Conservation (phyloP, 2,113 vertebrate species). For the Ariopsis seemanni region DNA sequence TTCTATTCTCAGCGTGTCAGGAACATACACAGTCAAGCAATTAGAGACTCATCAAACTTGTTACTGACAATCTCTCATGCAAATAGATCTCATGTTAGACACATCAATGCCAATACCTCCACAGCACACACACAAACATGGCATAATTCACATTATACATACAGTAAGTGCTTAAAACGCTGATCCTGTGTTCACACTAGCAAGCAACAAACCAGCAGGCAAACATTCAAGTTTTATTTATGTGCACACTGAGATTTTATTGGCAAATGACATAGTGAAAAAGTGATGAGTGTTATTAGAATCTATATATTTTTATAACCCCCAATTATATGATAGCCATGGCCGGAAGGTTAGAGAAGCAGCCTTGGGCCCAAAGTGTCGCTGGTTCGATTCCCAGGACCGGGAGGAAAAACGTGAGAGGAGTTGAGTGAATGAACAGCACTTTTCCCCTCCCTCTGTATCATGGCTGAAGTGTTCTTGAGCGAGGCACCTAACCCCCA, state of each 20-base stretch:
- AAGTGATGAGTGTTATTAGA: too few species aligned
- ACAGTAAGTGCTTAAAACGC: not conserved
- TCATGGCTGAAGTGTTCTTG: too few species aligned
- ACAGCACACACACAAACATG: not conserved
- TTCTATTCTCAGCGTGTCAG: not conserved
- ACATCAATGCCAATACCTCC: not conserved
- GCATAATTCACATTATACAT: not conserved
- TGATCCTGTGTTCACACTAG: not conserved
- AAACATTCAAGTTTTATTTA: not conserved
- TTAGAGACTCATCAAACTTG: not conserved
- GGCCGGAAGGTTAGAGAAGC: too few species aligned
- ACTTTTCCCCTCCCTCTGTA: too few species aligned
- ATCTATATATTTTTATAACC: too few species aligned
- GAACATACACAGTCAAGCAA: not conserved
- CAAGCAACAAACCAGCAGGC: not conserved
- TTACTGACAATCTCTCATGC: not conserved
- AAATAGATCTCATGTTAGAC: too few species aligned
- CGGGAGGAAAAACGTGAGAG: too few species aligned
- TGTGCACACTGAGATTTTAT: not conserved
- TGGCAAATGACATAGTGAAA: not conserved
- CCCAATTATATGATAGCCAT: too few species aligned
- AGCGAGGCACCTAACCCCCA: too few species aligned
- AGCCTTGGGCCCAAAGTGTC: too few species aligned
- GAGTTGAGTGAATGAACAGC: too few species aligned
- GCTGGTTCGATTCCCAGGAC: too few species aligned